Base-by-base conservation (phyloP, 2,888 invertebrate species). In the Frankliniella fusca region DNA sequence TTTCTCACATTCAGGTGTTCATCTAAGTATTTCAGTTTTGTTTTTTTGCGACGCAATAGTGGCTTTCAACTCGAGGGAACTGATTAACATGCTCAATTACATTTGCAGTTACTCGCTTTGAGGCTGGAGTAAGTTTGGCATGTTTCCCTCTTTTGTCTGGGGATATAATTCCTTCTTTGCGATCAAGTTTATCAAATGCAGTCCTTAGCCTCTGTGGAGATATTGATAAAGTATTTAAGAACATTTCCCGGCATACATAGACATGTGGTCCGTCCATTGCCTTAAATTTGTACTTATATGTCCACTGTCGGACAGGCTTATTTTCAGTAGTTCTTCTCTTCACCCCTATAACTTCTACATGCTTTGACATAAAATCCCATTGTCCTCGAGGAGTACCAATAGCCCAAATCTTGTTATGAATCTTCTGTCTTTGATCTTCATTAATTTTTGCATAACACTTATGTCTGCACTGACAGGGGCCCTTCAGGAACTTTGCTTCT, bases 1-100 rank as follows among this genome's bases (percentile, higher is more conserved):
- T 82, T 3, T 5, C 23, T 27, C 10, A 82, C 49, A 48, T 11
- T n/a, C 18, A 82, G 48, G 10, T 80, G 1, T 10, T 54, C 18
- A 80, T 82, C 82, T 18, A 82, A 61, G n/a, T 82, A 82, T 12
- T 82, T 27, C 23, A n/a, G n/a, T 49, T 80, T 8, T 18, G 20
- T 80, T 9, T n/a, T 5, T 80, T n/a, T 10, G 80, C 28, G 50
- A 80, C 9, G 49, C 82, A 82, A 38, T 82, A 82, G 27, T 82
- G 82, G 27, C 80, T 80, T 23, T 11, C 80, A 18, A 82, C 80
- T 12, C 11, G 15, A 9, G 82, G 82, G 23, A 82, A 82, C 8
- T 54, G 8, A 11, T 80, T 23, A 18, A 82, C 80, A 65, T 82
- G 82, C 8, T 3, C 15, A 18, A 61, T 38, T 8, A 82, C 82